Conservation (phyloP, 1,140 invertebrate species). For the Pseudomyrmex concolor region DNA sequence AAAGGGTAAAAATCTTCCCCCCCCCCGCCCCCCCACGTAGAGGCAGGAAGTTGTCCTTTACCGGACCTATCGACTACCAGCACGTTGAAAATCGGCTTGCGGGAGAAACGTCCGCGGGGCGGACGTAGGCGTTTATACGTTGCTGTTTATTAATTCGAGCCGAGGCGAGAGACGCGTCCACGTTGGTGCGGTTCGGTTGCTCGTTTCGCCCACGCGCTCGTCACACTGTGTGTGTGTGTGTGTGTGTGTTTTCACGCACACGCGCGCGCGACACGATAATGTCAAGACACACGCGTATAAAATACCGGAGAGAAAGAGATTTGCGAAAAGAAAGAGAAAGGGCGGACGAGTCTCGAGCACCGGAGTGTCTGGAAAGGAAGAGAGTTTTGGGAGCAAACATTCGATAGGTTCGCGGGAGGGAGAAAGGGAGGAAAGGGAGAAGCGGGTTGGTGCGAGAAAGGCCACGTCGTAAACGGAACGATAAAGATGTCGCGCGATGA, state of each 20-base stretch:
- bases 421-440: not conserved
- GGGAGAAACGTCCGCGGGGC: slow-evolving; percentile 78
- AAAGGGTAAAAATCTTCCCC: slow-evolving; percentile 28
- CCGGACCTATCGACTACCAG: slow-evolving; percentile 78
- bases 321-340: slow-evolving; percentile 11
- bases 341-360: slow-evolving; percentile 18
- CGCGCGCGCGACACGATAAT: slow-evolving; percentile 65
- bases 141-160: slow-evolving; percentile 84
- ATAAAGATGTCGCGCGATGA: slow-evolving; percentile 61
- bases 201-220: slow-evolving; percentile 81
- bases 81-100: slow-evolving; percentile 80
- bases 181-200: slow-evolving; percentile 79
- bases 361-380: slow-evolving; percentile 56
- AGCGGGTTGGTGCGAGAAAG: slow-evolving; percentile 24
- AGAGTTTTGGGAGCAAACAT: slow-evolving; percentile 56
- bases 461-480: slow-evolving; percentile 61
- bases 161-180: slow-evolving; percentile 81
- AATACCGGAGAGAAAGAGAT: slow-evolving; percentile 62
- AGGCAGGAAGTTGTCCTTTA: slow-evolving; percentile 61
- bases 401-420: slow-evolving; percentile 29
- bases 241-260: slow-evolving; percentile 42
- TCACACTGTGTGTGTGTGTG: not conserved
- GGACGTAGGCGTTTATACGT: slow-evolving; percentile 83
- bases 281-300: slow-evolving; percentile 65
- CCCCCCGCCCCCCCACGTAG: not conserved